Percentiles rank a stretch among this genome's conserved stretches.
Conservation (phyloP, 2,797 vertebrate species). For the Gorsachius magnificus region DNA sequence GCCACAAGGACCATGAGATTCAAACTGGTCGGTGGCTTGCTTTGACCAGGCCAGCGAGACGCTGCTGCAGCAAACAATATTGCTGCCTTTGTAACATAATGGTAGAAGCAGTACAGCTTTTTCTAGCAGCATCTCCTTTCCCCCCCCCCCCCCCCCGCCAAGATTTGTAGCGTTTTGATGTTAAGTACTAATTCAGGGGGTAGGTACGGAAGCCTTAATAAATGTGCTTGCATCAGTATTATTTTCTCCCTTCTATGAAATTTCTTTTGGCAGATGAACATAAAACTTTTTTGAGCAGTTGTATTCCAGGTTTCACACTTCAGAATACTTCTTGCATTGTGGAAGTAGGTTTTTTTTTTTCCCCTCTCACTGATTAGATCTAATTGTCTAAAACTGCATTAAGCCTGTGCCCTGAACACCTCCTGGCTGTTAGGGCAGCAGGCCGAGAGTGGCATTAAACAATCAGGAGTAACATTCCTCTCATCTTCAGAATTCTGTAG, state of each 20-base stretch:
- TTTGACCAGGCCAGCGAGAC: neutral
- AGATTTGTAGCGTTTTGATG: neutral
- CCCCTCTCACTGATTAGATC: neutral
- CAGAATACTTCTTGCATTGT: neutral
- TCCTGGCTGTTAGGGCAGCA: neutral
- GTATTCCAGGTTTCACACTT: neutral
- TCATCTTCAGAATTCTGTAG: neutral
- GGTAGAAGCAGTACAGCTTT: neutral
- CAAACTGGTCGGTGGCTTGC: neutral
- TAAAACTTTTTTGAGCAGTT: neutral
- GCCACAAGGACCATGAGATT: neutral
- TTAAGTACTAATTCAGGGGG: neutral
- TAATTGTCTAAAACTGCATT: neutral
- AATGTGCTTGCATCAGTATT: neutral
- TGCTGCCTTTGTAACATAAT: neutral
- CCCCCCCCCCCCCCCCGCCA: no score
- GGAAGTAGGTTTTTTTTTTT: neutral
- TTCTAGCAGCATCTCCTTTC: neutral
- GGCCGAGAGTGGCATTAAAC: neutral
- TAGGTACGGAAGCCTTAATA: neutral
- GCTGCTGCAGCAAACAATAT: neutral
- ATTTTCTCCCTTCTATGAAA: neutral
- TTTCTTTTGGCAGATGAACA: neutral
- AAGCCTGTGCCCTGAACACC: neutral
- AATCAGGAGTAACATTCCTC: neutral